Base-by-base conservation (phyloP, 2,888 invertebrate species). In the Eristalinus sepulchralis region DNA sequence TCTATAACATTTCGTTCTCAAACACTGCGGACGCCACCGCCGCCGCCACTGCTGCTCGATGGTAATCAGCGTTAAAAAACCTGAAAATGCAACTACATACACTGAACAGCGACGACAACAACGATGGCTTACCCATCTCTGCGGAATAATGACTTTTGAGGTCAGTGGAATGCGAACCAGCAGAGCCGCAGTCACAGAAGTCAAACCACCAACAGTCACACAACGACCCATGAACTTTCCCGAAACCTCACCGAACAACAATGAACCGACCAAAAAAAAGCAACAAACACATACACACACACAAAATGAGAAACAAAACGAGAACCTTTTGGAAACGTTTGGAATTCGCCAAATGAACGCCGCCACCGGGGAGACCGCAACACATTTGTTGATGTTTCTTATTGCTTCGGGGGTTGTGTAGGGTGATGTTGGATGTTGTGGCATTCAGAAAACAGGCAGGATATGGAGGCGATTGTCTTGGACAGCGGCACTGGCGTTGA, bases 201-300 rank as follows among this genome's bases (percentile, higher is more conserved):
- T 82, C 85, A 86, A 86, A 86, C 64, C 36, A 79, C 47, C 83
- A 83, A 83, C 75, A 86, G 83, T 86, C 86, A 75, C 86, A 86
- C 70, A 71, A 86, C 86, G 83, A 86, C 86, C 86, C 86, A 86
- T 86, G 86, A 86, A 86, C 86, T 86, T 86, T 86, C 72, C 75
- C 71, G 62, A 86, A 86, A 83, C 68, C 84, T 82, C 59, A 72
- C 57, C 68, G 70, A 78, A 62, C 60, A 55, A 76, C 62, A 82
- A 72, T 34, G 47, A 31, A 70, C 31, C 47, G 24, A 24, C 53
- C 53, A 8, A 53, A 53, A n/a, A 13, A 17, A 53, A 68, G 31
- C 20, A 55, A 24, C 55, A 22, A 36, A 24, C 11, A 27, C 5
- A 68, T 20, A 59, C 59, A 55, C 36, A 53, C 36, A n/a, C n/a